phyloP scores from a whole-genome alignment of 2,888 invertebrate species.

The Iselma pallidipennis region DNA sequence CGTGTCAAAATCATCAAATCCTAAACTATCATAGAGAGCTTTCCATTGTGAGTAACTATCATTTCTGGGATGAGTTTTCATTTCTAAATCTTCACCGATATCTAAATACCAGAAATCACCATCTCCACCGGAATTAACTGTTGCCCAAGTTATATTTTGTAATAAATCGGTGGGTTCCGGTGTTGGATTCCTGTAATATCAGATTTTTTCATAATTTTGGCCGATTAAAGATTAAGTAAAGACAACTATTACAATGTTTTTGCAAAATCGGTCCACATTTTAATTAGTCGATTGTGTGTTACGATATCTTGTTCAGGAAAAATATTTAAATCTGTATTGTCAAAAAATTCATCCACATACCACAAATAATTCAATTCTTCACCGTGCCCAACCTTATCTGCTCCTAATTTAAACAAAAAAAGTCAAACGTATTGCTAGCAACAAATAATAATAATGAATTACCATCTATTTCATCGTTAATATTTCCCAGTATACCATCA shows the following conservation, averaged over 20 bases:
- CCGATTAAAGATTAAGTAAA: neutral
- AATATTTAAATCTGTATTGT: constrained; percentile 11
- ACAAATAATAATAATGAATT: too few relatives aligned
- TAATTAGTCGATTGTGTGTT: constrained; percentile 22
- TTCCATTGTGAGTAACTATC: neutral
- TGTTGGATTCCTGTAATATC: constrained; percentile 9
- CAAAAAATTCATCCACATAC: constrained; percentile 11
- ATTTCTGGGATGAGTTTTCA: constrained; percentile 3
- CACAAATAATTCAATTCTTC: constrained; percentile 36
- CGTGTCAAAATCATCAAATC: constrained; percentile 6
- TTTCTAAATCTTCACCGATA: constrained; percentile 8
- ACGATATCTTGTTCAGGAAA: constrained; percentile 22
- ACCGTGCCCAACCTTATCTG: constrained; percentile 33
- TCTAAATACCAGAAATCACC: constrained; percentile 7
- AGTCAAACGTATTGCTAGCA: too few relatives aligned
- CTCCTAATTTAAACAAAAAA: constrained; percentile 28
- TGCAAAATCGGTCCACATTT: constrained; percentile 28
- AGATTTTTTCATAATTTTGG: constrained; percentile 40
- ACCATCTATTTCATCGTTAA: neutral
- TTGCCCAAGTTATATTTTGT: constrained; percentile 15
- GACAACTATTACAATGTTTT: constrained; percentile 5
- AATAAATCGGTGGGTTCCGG: constrained; percentile 5
- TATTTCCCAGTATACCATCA: neutral
- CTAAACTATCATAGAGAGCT: neutral
- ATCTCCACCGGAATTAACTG: neutral